Percentiles rank a stretch among this genome's conserved stretches.
Conservation (phyloP, 1,140 invertebrate species). For the Heliconius hewitsoni region DNA sequence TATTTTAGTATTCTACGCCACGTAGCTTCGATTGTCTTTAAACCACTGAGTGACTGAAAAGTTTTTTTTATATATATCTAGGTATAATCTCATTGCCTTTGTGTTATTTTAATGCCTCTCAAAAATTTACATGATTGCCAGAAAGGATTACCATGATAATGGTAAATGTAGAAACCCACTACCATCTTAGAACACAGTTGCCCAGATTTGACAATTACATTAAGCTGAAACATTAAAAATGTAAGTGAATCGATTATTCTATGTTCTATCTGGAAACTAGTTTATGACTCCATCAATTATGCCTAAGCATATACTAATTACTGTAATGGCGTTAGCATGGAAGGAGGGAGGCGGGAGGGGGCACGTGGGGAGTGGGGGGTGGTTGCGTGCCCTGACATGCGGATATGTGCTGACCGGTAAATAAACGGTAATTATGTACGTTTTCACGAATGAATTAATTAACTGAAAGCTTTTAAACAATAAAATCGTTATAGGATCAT, state of each 20-base stretch:
- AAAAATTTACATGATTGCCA: background rate
- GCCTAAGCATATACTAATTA: slow-evolving; percentile 62
- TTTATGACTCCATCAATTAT: slow-evolving; percentile 56
- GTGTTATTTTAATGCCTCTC: background rate
- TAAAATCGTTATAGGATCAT: slow-evolving; percentile 43
- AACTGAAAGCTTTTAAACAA: slow-evolving; percentile 49
- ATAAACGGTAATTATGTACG: slow-evolving; percentile 43
- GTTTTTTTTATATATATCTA: background rate
- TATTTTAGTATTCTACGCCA: no score
- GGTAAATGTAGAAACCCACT: background rate
- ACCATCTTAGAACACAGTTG: no score
- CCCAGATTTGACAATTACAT: background rate
- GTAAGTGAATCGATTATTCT: slow-evolving; percentile 37
- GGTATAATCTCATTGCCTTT: background rate
- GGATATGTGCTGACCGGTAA: slow-evolving; percentile 46
- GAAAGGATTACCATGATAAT: background rate
- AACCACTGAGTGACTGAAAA: no score
- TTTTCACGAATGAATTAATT: slow-evolving; percentile 45
- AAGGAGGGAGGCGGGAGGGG: slow-evolving; percentile 29
- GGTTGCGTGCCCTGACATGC: slow-evolving; percentile 53
- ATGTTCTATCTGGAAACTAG: slow-evolving; percentile 47
- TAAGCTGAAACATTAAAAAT: slow-evolving; percentile 24
- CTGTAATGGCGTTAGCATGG: slow-evolving; percentile 59
- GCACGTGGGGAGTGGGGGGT: background rate
- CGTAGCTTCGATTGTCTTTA: background rate